Evolutionary conservation across 2,797 vertebrate species (phyloP), one percentile per base, ranked within the genome.

Genomic region (Scarus forsteni): DNA sequence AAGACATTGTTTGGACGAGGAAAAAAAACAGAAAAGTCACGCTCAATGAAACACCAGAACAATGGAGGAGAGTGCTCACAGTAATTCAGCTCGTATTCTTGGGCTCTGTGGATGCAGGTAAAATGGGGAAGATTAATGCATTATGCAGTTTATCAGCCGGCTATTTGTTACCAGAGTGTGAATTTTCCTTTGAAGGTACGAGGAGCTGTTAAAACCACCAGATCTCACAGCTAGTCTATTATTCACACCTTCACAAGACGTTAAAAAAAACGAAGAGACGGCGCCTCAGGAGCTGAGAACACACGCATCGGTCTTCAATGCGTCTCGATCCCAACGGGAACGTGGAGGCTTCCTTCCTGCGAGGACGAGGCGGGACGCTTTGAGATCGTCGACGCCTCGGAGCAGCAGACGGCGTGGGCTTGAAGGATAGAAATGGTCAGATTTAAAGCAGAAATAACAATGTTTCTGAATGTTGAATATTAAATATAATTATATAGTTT

Each of bases 1-100:
- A 52, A 82, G 67, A 55, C 57, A 55, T 11, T 75, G 77, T 80
- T 83, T 79, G 72, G 46, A 50, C 67, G 79, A 74, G 77, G 74
- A 81, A 80, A 77, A 5, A 66, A 39, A 60, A 15, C 27, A 27
- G 27, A 27, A 27, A 43, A 68, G 60, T 72, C 54, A n/a, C 6
- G 8, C 56, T 73, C 65, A 51, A 66, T 77, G 73, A 70, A 77
- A 55, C 38, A 39, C 53, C 36, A 11, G 40, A 45, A 63, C 48
- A 52, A 15, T 19, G 60, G 10, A 13, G 44, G 51, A 60, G 51
- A 48, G 60, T 7, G 0, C 14, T 34, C 40, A 9, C 3, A 66
- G 35, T 18, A 45, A 45, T 40, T 59, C 45, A 6, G 36, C 60
- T 77, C n/a, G 8, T 36, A 4, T 53, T 63, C 15, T 50, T 34